Percentiles rank a stretch among this genome's conserved stretches.
Evolutionary conservation across 1,140 invertebrate species (phyloP).

Genomic region (Aethina tumida): DNA sequence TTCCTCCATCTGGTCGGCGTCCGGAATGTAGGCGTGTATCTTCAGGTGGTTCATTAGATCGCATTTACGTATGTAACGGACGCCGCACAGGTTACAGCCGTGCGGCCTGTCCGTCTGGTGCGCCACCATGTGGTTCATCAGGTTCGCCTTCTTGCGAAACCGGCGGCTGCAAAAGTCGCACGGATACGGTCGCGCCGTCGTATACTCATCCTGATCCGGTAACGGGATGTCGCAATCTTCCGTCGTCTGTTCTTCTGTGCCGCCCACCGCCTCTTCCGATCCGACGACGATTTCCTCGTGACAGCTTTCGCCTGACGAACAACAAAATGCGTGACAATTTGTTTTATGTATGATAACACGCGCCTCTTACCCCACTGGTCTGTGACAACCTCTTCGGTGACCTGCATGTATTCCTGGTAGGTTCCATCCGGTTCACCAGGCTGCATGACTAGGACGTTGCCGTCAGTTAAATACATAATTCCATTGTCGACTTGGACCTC

Average conservation of each 20-base stretch:
- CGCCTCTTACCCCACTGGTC: conserved; percentile 57
- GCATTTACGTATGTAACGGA: conserved; percentile 61
- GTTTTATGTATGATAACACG: conserved; percentile 31
- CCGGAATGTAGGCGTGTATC: conserved; percentile 64
- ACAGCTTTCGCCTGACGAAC: conserved; percentile 20
- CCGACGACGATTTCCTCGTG: conserved; percentile 33
- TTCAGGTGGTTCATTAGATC: conserved; percentile 75
- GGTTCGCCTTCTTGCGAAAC: conserved; percentile 69
- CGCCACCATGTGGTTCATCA: conserved; percentile 76
- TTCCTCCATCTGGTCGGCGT: conserved; percentile 30
- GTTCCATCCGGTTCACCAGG: conserved; percentile 29
- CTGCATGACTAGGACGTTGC: conserved; percentile 36
- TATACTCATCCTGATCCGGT: conserved; percentile 73
- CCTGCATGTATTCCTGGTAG: conserved; percentile 35
- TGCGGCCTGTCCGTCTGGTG: conserved; percentile 70
- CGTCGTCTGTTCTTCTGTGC: conserved; percentile 45
- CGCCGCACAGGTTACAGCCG: conserved; percentile 67
- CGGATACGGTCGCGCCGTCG: conserved; percentile 67
- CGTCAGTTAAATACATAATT: conserved; percentile 38
- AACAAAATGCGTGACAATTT: neutral
- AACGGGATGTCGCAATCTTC: conserved; percentile 66
- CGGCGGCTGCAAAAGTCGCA: conserved; percentile 75
- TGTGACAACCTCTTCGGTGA: conserved; percentile 67
- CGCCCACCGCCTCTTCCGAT: conserved; percentile 45
- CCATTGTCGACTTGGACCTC: conserved; percentile 43